Evolutionary conservation across 2,888 invertebrate species (phyloP).

Genomic region (Athetis lepigone): DNA sequence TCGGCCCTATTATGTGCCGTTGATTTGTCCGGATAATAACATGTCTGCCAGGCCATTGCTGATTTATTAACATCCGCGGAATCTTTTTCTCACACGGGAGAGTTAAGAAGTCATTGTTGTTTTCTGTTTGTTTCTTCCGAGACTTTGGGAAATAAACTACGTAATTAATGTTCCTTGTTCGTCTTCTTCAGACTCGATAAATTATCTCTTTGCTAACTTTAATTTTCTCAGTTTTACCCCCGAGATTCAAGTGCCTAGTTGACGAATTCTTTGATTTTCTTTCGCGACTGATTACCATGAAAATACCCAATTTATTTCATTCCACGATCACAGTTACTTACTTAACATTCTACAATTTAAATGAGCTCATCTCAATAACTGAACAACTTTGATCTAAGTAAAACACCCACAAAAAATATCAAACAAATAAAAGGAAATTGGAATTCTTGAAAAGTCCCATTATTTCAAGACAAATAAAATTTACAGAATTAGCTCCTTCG

Average conservation of each 20-base stretch:
- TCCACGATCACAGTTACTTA: conserved; percentile 53
- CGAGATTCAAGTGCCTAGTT: background rate
- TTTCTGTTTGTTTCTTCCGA: conserved; percentile 8
- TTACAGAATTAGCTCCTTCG: conserved; percentile 62
- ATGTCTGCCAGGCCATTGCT: conserved; percentile 41
- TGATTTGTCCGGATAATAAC: conserved; percentile 64
- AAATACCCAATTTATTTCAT: conserved; percentile 51
- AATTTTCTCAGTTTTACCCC: background rate
- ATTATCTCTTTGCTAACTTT: background rate
- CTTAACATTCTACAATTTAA: conserved; percentile 57
- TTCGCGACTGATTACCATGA: conserved; percentile 40
- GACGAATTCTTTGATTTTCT: conserved; percentile 31
- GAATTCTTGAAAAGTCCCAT: conserved; percentile 59
- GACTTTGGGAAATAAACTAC: background rate
- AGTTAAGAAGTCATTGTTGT: conserved; percentile 30
- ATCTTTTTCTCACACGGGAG: conserved; percentile 28
- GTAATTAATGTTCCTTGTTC: background rate
- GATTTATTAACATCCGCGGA: conserved; percentile 46
- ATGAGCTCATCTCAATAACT: conserved; percentile 60
- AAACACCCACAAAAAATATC: conserved; percentile 58
- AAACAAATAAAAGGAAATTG: conserved; percentile 62
- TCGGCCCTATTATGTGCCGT: conserved; percentile 68
- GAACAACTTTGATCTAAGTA: conserved; percentile 51
- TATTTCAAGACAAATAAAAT: conserved; percentile 63
- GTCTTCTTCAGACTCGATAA: background rate